A percentile compares a stretch with the other conserved stretches of the same genome.
Conservation (phyloP, 2,888 invertebrate species). For the Seira sanloemensis region DNA sequence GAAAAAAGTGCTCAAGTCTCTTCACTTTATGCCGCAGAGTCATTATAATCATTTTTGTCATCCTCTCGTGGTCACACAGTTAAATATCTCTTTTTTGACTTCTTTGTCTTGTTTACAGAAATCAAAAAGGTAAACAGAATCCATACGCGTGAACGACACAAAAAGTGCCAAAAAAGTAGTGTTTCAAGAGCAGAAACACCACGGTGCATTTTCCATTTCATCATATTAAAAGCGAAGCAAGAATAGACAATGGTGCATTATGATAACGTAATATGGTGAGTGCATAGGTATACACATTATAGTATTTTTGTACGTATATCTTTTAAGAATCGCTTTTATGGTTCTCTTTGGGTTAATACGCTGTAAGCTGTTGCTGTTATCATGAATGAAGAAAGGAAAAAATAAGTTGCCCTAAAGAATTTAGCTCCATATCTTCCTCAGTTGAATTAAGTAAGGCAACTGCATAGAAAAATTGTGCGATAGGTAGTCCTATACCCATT, state of each 20-base stretch:
- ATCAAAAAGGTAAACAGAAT: background rate
- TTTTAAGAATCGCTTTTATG: background rate
- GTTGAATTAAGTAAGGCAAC: background rate
- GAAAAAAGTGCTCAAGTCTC: background rate
- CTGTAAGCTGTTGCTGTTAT: no score
- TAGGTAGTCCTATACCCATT: no score
- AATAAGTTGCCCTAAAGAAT: background rate
- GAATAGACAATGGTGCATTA: background rate
- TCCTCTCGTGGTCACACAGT: slow-evolving; percentile 3
- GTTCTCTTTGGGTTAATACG: slow-evolving; percentile 13
- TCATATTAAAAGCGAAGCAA: background rate
- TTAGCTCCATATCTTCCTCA: background rate
- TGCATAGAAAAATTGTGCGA: no score
- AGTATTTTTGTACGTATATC: background rate
- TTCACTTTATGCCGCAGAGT: background rate
- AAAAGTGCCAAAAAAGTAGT: background rate
- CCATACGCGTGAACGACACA: background rate
- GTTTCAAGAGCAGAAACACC: slow-evolving; percentile 6
- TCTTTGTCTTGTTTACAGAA: background rate
- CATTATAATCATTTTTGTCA: background rate
- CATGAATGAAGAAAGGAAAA: slow-evolving; percentile 1
- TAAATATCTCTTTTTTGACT: background rate
- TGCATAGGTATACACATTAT: background rate
- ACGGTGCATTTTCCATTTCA: slow-evolving; percentile 7
- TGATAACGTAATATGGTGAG: background rate